Evolutionary conservation across 1,140 invertebrate species (phyloP), one percentile per base, ranked within the genome.

Genomic region (Lepidurus apus): DNA sequence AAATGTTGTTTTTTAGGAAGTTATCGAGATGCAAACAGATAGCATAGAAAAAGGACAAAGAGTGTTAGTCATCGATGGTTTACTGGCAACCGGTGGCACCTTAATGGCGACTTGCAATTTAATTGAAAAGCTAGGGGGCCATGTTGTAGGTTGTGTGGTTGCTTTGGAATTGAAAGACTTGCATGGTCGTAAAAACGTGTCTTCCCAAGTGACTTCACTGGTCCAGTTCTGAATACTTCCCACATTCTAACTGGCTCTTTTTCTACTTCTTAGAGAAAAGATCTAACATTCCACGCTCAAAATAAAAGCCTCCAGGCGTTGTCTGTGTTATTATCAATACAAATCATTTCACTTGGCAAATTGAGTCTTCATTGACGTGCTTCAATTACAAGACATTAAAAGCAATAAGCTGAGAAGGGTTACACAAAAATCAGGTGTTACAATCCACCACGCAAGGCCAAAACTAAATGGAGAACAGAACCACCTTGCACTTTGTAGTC

Each of bases 401-500:
- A 53, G 44, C 42, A 13, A 77, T 77, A 42, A 77, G 44, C 44
- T 21, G 76, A n/a, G n/a, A n/a, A 24, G 13, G 9, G 47, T 43
- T 43, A 77, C 43, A n/a, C 74, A 73, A 81, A 83, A 80, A 43
- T 81, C 80, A 81, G n/a, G 82, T 78, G 82, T 73, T 77, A 81
- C n/a, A 76, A 43, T 73, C 93, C 93, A 78, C 93, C 93, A 85
- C 98, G n/a, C n/a, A n/a, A n/a, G n/a, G n/a, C n/a, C n/a, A n/a
- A n/a, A n/a, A n/a, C n/a, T n/a, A n/a, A n/a, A 92, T 99, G 98
- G 80, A 99, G 89, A n/a, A 99, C 98, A 26, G 97, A 99, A 45
- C 98, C 98, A 79, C 98, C 98, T 87, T 97, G 95, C 74, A 99
- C 97, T 91, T 99, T 99, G 87, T 99, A 99, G 87, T 99, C 98